phyloP scores from a whole-genome alignment of 2,113 vertebrate genomes.

The Saccopteryx leptura region DNA sequence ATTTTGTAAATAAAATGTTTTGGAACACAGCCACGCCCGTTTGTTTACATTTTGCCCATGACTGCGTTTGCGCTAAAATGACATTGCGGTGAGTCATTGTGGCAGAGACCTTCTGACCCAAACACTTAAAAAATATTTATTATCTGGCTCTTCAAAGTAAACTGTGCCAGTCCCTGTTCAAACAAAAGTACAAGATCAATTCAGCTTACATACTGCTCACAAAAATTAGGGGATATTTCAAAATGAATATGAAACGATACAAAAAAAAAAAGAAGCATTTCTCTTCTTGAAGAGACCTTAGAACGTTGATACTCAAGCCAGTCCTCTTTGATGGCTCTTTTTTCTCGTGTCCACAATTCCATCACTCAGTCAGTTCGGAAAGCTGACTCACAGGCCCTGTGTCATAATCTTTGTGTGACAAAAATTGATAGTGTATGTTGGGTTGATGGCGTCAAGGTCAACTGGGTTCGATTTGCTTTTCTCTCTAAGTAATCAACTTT shows the following conservation, averaged over 20 bases:
- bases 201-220: neutral
- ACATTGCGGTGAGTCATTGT: accelerated
- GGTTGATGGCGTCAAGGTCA: constrained; percentile 48
- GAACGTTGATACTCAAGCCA: neutral
- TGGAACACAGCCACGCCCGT: neutral
- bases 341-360: constrained; percentile 4
- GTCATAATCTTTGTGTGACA: neutral
- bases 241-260: too few relatives aligned
- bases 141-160: neutral
- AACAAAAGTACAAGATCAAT: neutral
- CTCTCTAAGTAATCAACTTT: constrained; percentile 62
- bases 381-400: constrained; percentile 23
- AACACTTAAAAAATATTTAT: neutral
- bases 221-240: too few relatives aligned
- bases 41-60: neutral
- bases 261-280: neutral
- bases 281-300: neutral
- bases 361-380: neutral
- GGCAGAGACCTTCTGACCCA: neutral
- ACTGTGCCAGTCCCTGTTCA: neutral
- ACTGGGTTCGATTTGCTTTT: neutral
- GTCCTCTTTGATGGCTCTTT: neutral
- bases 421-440: neutral
- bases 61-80: neutral
- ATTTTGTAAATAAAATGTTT: neutral